Base-by-base conservation (phyloP, 2,888 invertebrate genomes). In the Escarpia spicata region DNA sequence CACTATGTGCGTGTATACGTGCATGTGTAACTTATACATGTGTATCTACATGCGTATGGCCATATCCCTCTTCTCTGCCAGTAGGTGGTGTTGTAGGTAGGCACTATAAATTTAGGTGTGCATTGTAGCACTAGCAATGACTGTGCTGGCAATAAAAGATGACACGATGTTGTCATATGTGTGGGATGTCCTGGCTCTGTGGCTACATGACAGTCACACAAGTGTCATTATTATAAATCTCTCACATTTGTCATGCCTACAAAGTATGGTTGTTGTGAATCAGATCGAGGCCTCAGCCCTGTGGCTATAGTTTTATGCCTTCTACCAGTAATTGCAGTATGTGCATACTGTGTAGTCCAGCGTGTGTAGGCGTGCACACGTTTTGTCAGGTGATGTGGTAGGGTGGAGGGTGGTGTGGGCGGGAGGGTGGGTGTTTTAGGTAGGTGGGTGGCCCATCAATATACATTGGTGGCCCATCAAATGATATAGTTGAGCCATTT, bases 21-120 rank as follows among this genome's bases (percentile, higher is more conserved):
- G 90, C 91, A 12, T 91, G 44, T 92, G 91, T 19, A 52, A 37
- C 43, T 90, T 43, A 10, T 37, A 31, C 31, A 10, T 92, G 43
- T 37, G 75, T 92, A 52, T n/a, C 15, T 92, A 9, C 31, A 37
- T 92, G 92, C 31, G n/a, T 92, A 52, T 45, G 9, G 91, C 52
- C 90, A 19, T 45, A 37, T 45, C 26, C 15, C 52, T 43, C 10
- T 45, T 6, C 45, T 44, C 31, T 2, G 52, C 43, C 37, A 37
- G 31, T 15, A 37, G 26, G 45, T 19, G 45, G 12, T 26, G 45
- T 6, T 15, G 19, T 44, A n/a, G 37, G 91, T 45, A 4, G 91
- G 3, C 52, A 31, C 3, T 37, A 91, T 44, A 37, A 91, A 43
- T 43, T 43, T 91, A 8, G 43, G 91, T 6, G 26, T 15, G 8